Evolutionary conservation across 2,113 vertebrate species (phyloP), one percentile per base, ranked within the genome.

Genomic region (Entomyzon cyanotis): DNA sequence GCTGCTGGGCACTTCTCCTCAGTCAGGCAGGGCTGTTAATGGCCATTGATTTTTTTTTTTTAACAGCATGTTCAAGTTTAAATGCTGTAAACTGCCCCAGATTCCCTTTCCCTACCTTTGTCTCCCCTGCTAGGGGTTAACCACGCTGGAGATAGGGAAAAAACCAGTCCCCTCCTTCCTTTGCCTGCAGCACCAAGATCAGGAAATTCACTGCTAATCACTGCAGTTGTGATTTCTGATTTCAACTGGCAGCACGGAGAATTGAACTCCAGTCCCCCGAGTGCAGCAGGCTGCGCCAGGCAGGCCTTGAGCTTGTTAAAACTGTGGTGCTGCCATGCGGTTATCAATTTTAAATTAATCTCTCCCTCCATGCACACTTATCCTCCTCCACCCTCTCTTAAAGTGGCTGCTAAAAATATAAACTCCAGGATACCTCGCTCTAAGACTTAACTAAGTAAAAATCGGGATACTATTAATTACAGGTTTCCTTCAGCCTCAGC

Each of bases 321-420:
- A 84, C 95, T 94, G 97, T 93, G 95, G 97, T 83, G 96, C 97
- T 97, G 97, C 96, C 95, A 95, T 58, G 95, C 49, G 52, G 97
- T 97, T 98, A 98, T 98, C 97, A 98, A 97, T 98, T 98, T 98
- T 97, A 98, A 98, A 98, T 98, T 97, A 97, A 98, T 97, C 97
- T 98, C 97, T 95, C 95, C 96, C 93, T 96, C 93, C 73, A 63
- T 92, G 91, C 80, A 93, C 76, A 31, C 86, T 93, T 93, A 86
- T 86, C 84, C 93, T 95, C 91, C 83, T 91, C 93, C 90, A 89
- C 94, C 95, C 97, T 94, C 95, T 97, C 95, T 96, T 96, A 97
- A 97, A 98, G 97, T 94, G 97, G 90, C 94, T 98, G 97, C 97
- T 98, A 98, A 98, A 98, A 98, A 98, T 98, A 97, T 93, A 97